Evolutionary conservation across 2,113 vertebrate genomes (phyloP), one percentile per base, ranked within the genome.

Genomic region (Lepisosteus oculatus): DNA sequence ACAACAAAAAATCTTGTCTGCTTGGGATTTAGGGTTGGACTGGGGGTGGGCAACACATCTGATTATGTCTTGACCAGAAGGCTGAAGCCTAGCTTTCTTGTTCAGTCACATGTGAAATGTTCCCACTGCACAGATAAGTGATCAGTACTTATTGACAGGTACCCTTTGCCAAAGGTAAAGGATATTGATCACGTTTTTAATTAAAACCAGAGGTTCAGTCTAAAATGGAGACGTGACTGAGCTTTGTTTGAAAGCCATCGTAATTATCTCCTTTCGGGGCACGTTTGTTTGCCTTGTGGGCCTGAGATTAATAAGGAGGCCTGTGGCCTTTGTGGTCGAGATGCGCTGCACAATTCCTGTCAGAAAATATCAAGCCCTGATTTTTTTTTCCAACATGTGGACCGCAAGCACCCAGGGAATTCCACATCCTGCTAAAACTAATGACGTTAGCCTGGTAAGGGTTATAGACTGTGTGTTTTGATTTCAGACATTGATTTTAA

Each of bases 121-220:
- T 17, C 3, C 13, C n/a, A 67, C 5, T 51, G 15, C 12, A 29
- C 17, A 29, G 17, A 29, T 29, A 29, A 29, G 17, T 15, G 65
- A 61, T 73, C 64, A 56, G 12, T 67, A 65, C 11, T 0, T 14
- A 54, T 29, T 54, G 44, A 67, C 12, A 7, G 65, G 14, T 1
- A 3, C 17, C 15, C 15, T 8, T 11, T 6, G 14, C 63, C 41
- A 66, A 4, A 65, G 55, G 55, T 51, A 43, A 67, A 55, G 3
- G 71, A 7, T 45, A 29, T 61, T 43, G 64, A 59, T 59, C 57
- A 4, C n/a, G 7, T 4, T 44, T 55, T 41, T 67, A 44, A 67
- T 72, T 72, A 51, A 72, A 72, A 45, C 8, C n/a, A 66, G 51
- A 62, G 13, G 29, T 15, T 65, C 42, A 67, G 71, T 67, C 65